Evolutionary conservation across 1,140 invertebrate species (phyloP).

Genomic region (Philopotamus ludificatus): DNA sequence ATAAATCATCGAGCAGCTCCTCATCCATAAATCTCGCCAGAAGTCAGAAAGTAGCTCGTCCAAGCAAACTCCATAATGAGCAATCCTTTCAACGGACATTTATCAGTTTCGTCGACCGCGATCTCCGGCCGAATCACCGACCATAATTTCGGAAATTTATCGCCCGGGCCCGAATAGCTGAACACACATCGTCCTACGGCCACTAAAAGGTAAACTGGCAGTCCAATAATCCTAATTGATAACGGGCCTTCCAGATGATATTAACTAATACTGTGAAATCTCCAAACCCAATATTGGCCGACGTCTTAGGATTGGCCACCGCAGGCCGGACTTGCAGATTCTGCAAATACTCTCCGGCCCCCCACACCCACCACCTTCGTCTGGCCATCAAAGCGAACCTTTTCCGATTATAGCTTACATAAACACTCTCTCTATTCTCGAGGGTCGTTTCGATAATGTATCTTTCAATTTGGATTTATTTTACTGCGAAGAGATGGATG

Average conservation of each 20-base stretch:
- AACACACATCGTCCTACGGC: constrained; percentile 10
- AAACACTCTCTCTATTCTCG: constrained; percentile 37
- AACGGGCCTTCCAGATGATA: constrained; percentile 38
- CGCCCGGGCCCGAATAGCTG: constrained; percentile 26
- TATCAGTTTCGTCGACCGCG: constrained; percentile 29
- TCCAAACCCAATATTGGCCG: constrained; percentile 41
- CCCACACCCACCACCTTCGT: constrained; percentile 5
- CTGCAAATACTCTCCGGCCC: constrained; percentile 43
- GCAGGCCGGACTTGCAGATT: constrained; percentile 41
- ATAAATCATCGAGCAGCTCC: constrained; percentile 13
- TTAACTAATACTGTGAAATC: constrained; percentile 41
- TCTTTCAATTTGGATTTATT: no score
- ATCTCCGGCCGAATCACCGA: constrained; percentile 25
- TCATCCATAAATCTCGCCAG: not conserved
- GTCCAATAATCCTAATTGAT: constrained; percentile 43
- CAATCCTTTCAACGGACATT: constrained; percentile 38
- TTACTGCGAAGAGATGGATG: no score
- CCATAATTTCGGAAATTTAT: constrained; percentile 39
- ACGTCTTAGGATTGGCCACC: constrained; percentile 39
- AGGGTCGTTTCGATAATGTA: constrained; percentile 17
- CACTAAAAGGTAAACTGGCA: constrained; percentile 41
- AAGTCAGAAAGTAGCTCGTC: no score
- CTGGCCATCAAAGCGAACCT: constrained; percentile 38
- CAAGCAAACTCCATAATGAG: constrained; percentile 30
- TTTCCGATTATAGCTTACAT: constrained; percentile 43